Evolutionary conservation across 2,888 invertebrate species (phyloP), one percentile per base, ranked within the genome.

Genomic region (Elmis aenea): DNA sequence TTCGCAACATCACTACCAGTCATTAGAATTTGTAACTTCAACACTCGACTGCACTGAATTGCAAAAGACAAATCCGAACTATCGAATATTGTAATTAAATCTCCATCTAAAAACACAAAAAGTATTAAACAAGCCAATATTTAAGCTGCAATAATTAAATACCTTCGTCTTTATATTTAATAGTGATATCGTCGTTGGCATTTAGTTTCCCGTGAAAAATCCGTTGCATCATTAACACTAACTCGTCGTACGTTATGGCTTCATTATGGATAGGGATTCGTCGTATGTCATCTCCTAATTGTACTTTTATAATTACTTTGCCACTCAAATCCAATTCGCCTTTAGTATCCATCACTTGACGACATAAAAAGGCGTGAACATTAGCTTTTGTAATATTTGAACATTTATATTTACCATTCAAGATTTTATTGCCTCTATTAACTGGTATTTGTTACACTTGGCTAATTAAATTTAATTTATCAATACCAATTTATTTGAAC

Each of bases 101-200:
- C 83, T 33, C 77, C 79, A 72, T 83, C 83, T 80, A 67, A 12
- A 69, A 66, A n/a, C n/a, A n/a, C n/a, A n/a, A n/a, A 39, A 43
- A 35, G 10, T 26, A 42, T 5, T 10, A 14, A 10, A 8, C 22
- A 6, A 10, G 18, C 12, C 21, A 29, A 13, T 13, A 16, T 15
- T n/a, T 13, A 28, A 11, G 12, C 8, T 12, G 6, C 11, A 18
- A 33, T 22, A 39, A 33, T 23, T 35, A 38, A 33, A 40, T 62
- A 79, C 80, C 81, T 72, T 81, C 81, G 66, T 83, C 83, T 66
- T 77, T 78, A 60, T 83, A 83, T 61, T 83, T 83, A 29, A 83
- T 74, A 5, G 73, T 72, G 38, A 83, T 74, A 51, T 83, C 81
- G 69, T 83, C 82, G 47, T 69, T 74, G 27, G 74, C 71, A 27